These are phyloP conservation scores for Malurus leucopterus DNA, from an alignment of 2,797 vertebrate species.

Conservation along the genomic window DNA sequence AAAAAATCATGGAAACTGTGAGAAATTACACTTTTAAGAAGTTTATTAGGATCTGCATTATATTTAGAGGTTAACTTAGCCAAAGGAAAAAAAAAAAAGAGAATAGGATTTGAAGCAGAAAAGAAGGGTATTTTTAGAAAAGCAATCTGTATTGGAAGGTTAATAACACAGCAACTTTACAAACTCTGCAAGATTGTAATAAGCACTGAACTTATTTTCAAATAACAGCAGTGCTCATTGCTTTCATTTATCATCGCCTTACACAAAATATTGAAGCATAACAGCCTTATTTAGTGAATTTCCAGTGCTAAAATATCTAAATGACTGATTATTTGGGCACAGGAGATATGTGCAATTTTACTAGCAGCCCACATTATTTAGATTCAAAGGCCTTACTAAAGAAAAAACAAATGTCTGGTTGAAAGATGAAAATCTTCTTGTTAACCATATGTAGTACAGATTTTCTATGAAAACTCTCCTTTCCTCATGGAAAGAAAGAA, in stretches of 20 bases:
- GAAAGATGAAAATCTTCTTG: neutral
- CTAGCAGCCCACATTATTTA: neutral
- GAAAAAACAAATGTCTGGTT: neutral
- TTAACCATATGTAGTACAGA: neutral
- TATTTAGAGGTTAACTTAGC: neutral
- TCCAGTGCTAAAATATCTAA: neutral
- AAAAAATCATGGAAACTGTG: neutral
- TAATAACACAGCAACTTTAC: conserved; percentile 3
- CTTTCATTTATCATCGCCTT: neutral
- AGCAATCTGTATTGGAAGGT: neutral
- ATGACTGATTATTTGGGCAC: neutral
- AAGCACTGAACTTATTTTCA: neutral
- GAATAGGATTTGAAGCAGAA: neutral
- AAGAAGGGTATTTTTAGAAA: conserved; percentile 4
- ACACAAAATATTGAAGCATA: neutral
- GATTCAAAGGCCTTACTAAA: neutral
- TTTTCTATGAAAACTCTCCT: neutral
- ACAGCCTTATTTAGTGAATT: neutral
- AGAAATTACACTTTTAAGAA: neutral
- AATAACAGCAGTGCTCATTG: neutral
- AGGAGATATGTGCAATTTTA: neutral
- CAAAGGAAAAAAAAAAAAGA: neutral
- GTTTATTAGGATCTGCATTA: neutral
- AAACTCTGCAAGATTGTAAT: neutral
- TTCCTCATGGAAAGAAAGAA: neutral